Conservation (phyloP, 2,888 invertebrate species). For the Creontiades dilutus region DNA sequence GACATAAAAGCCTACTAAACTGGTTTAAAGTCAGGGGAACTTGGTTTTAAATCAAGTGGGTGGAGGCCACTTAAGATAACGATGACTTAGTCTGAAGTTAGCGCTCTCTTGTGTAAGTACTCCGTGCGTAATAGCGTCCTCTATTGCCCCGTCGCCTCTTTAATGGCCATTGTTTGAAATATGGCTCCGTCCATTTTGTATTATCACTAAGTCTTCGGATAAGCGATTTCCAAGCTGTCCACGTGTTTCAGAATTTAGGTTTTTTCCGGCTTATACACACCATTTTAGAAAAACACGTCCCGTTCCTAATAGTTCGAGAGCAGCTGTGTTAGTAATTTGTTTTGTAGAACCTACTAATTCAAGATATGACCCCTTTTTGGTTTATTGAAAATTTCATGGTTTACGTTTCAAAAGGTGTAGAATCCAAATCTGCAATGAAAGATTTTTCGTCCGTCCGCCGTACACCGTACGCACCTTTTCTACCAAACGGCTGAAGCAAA, state of each 20-base stretch:
- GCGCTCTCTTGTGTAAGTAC: constrained; percentile 63
- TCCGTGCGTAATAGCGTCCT: constrained; percentile 50
- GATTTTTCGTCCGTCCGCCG: too few species aligned
- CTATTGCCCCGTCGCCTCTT: constrained; percentile 55
- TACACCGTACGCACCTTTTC: too few species aligned
- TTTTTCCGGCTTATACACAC: not conserved
- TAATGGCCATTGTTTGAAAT: constrained; percentile 63
- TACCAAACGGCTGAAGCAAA: too few species aligned
- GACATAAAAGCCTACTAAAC: not conserved
- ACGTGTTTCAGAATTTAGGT: not conserved
- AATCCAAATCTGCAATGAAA: too few species aligned
- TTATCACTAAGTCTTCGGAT: constrained; percentile 51
- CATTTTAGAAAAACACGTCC: too few species aligned
- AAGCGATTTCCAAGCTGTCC: not conserved
- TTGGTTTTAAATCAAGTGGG: constrained; percentile 60
- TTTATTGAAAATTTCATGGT: too few species aligned
- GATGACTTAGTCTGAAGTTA: constrained; percentile 67
- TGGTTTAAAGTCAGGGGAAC: not conserved
- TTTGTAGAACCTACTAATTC: too few species aligned
- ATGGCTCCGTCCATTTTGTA: constrained; percentile 29
- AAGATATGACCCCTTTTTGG: too few species aligned
- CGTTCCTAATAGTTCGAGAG: too few species aligned
- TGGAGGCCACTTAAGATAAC: constrained; percentile 66
- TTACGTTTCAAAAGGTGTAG: too few species aligned
- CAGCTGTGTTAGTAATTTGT: too few species aligned